Base-by-base conservation (phyloP, 2,888 invertebrate species). In the Anthrax anthrax region DNA sequence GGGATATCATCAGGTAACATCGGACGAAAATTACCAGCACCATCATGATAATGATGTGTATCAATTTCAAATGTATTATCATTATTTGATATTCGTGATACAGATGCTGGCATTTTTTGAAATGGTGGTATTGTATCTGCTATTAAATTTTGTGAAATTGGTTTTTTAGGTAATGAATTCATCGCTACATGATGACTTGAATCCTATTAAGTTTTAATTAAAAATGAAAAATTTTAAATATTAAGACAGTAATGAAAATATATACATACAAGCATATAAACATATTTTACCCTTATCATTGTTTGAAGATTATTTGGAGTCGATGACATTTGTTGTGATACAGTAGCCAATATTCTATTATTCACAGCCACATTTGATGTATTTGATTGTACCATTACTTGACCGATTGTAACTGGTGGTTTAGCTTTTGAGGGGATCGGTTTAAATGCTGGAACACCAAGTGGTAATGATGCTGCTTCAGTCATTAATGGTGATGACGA, bases 381-480 rank as follows among this genome's bases (percentile, higher is more conserved):
- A 38, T 51, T 53, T 5, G 54, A 47, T 39, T 65, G 57, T 17
- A 63, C 54, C 50, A 62, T 58, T 12, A 61, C 62, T 23, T 46
- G 56, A 47, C 38, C 48, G 47, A 27, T 37, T 27, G 47, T 18
- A 1, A 23, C 9, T 9, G 39, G 41, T 8, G 46, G 42, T n/a
- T 41, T 37, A 12, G 39, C 37, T 9, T 76, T 78, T 19, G 80
- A 76, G 39, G 86, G 84, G 52, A 87, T 72, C 0, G 87, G 87
- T 59, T 76, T 82, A 66, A 88, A 88, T 0, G 84, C 80, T 32
- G 88, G 88, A 10, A 88, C 77, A 10, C 76, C 76, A 65, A 76
- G 67, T 3, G 73, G 71, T 55, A 74, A 61, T 1, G 75, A 73
- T 44, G 74, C 72, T 1, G 73, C 75, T 62, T 75, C 67, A 14